These are phyloP conservation scores for Tyria jacobaeae DNA, from an alignment of 2,888 invertebrate species.

Conservation along the genomic window DNA sequence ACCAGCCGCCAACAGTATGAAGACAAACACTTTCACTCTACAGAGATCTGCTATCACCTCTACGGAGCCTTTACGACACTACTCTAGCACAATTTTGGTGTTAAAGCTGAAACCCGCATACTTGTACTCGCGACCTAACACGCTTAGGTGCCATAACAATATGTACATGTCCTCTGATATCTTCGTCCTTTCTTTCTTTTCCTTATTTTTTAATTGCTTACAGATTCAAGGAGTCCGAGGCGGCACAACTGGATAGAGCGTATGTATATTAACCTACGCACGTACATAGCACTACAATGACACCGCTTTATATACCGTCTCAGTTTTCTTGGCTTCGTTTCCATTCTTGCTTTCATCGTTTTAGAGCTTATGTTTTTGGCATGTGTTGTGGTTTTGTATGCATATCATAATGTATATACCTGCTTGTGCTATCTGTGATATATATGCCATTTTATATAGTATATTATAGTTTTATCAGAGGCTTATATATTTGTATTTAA, in stretches of 20 bases:
- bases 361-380: slow-evolving; percentile 39
- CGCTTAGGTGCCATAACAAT: slow-evolving; percentile 73
- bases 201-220: slow-evolving; percentile 88
- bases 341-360: slow-evolving; percentile 56
- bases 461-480: not conserved
- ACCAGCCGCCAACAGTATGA: slow-evolving; percentile 33
- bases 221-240: slow-evolving; percentile 95
- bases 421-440: not conserved
- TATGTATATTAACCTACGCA: slow-evolving; percentile 89
- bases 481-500: not conserved
- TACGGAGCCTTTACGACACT: slow-evolving; percentile 69
- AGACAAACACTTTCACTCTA: slow-evolving; percentile 59
- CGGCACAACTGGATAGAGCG: slow-evolving; percentile 92
- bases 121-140: slow-evolving; percentile 57
- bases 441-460: not conserved
- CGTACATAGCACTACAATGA: slow-evolving; percentile 61
- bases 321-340: slow-evolving; percentile 65
- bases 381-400: slow-evolving; percentile 31
- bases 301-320: slow-evolving; percentile 68
- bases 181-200: slow-evolving; percentile 80
- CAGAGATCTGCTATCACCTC: slow-evolving; percentile 65
- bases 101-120: slow-evolving; percentile 70
- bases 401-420: slow-evolving; percentile 26
- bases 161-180: slow-evolving; percentile 65
- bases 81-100: slow-evolving; percentile 73